phyloP scores from a whole-genome alignment of 2,888 invertebrate genomes.

The Camponotus fellah region DNA sequence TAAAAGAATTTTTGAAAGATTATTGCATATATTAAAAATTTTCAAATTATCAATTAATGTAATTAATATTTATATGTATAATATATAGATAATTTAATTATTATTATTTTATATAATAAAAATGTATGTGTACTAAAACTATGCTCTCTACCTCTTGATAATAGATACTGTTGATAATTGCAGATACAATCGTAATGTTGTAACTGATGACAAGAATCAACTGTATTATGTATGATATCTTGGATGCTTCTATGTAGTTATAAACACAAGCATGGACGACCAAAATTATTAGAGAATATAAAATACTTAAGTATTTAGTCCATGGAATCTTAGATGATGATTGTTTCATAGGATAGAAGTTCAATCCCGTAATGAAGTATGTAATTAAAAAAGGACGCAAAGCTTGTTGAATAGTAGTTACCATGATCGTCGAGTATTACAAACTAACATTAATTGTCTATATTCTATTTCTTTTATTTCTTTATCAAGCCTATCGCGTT shows the following conservation, averaged over 20 bases:
- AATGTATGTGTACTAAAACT: neutral
- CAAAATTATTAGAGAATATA: conserved; percentile 18
- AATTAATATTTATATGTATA: no score
- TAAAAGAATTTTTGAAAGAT: no score
- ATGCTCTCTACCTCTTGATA: neutral
- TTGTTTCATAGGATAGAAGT: neutral
- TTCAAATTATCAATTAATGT: no score
- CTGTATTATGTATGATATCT: neutral
- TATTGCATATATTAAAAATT: no score
- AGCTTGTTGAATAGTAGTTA: neutral
- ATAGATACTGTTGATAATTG: conserved; percentile 1
- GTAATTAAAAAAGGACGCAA: conserved; percentile 2
- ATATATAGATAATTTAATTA: neutral
- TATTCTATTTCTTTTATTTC: neutral
- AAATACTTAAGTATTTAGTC: neutral
- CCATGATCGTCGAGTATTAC: neutral
- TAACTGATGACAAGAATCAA: neutral
- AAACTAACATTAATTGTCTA: neutral
- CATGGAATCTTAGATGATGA: neutral
- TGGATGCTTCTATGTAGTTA: neutral
- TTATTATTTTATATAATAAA: neutral
- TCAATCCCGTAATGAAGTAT: neutral
- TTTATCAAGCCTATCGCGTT: neutral
- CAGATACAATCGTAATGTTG: neutral
- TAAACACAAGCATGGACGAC: neutral